These are phyloP conservation scores for Acomys russatus DNA, from an alignment of 2,797 vertebrate genomes.

Conservation along the genomic window DNA sequence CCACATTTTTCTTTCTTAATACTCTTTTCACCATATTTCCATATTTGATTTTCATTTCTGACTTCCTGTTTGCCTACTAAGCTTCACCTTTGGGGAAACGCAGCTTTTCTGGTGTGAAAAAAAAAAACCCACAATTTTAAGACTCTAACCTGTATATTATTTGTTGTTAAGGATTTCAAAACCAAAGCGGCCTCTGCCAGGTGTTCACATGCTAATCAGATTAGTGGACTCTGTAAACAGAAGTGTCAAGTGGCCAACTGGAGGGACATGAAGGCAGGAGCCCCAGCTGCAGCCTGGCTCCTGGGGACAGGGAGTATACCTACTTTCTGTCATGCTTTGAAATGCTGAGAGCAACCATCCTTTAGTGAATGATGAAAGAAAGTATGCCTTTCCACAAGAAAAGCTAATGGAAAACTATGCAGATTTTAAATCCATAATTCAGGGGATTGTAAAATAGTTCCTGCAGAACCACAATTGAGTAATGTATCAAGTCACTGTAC, in stretches of 20 bases:
- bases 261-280: background rate
- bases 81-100: conserved; percentile 49
- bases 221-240: conserved; percentile 72
- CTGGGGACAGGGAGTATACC: background rate
- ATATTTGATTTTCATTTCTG: conserved; percentile 59
- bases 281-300: background rate
- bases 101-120: background rate
- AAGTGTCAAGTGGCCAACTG: conserved; percentile 57
- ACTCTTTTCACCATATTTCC: conserved; percentile 22
- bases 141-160: conserved; percentile 47
- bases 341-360: background rate
- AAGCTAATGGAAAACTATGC: background rate
- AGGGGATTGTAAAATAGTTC: background rate
- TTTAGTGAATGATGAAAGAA: background rate
- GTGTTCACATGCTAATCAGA: conserved; percentile 78
- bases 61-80: conserved; percentile 67
- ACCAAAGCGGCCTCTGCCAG: conserved; percentile 68
- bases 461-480: background rate
- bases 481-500: background rate
- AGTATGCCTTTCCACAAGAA: background rate
- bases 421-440: background rate
- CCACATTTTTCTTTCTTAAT: conserved; percentile 50
- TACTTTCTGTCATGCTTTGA: conserved; percentile 29
- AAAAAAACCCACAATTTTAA: background rate
- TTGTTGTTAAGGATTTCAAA: conserved; percentile 65